Evolutionary conservation across 2,113 vertebrate genomes (phyloP), one percentile per base, ranked within the genome.

Genomic region (Donacobius atricapilla): DNA sequence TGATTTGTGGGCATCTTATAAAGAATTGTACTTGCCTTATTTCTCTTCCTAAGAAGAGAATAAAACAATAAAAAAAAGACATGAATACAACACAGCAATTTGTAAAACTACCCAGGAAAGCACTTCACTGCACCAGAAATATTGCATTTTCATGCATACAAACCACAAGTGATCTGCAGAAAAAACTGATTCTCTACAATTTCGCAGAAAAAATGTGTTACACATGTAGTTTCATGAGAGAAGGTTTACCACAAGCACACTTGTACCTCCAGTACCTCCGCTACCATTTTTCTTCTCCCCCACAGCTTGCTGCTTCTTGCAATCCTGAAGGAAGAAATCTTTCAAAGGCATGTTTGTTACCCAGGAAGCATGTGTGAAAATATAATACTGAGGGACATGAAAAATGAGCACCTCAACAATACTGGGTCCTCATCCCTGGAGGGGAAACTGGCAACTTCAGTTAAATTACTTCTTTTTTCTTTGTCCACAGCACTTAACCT

Each of bases 111-210:
- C 2, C 2, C 37, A 22, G 88, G 66, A 88, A 92, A 65, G 58
- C 63, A 80, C 53, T 80, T 83, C 53, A 53, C 79, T 80, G 54
- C 57, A 88, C 90, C 90, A 95, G 95, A 95, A 95, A 93, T 70
- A 92, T 48, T 93, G 63, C 58, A 80, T 96, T 96, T 95, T 90
- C 95, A 95, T 86, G 88, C 95, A 83, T 47, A 80, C 63, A 76
- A 88, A 61, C 82, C n/a, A 44, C 44, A 79, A 90, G 57, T 68
- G 65, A 93, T 85, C 53, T 85, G 48, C 64, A 87, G 75, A 92
- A 68, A 88, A 86, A 95, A 95, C 51, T 13, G 77, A 95, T 94
- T 97, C 25, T 96, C 63, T 72, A 53, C 82, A 90, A 66, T 86
- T 88, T 56, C 58, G 83, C 31, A 57, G 53, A 33, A 48, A 77